Evolutionary conservation across 1,140 invertebrate genomes (phyloP).

Genomic region (Anthonomus grandis): DNA sequence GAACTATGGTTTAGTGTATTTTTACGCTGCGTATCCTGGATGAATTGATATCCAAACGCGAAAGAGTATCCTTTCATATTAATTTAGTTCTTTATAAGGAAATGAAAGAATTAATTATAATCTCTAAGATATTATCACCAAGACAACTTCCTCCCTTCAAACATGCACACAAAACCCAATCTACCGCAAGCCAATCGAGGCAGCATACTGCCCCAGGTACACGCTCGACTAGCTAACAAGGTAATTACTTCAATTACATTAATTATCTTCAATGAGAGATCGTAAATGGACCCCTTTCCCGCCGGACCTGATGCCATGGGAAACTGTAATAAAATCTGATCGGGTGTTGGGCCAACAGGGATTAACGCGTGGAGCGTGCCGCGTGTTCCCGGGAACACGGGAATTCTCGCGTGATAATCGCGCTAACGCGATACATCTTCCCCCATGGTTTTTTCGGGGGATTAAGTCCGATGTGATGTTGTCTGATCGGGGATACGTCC

Average conservation of each 20-base stretch:
- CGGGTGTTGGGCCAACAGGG: conserved; percentile 37
- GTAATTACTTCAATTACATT: conserved; percentile 31
- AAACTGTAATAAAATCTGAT: conserved; percentile 31
- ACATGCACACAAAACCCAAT: too few species aligned
- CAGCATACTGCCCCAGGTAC: too few species aligned
- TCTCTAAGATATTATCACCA: too few species aligned
- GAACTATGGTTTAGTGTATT: too few species aligned
- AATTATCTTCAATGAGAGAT: conserved; percentile 13
- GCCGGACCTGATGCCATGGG: conserved; percentile 6
- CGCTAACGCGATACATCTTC: conserved; percentile 41
- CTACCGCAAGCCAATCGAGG: too few species aligned
- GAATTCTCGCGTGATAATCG: conserved; percentile 45
- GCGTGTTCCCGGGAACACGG: conserved; percentile 29
- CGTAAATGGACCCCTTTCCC: background rate
- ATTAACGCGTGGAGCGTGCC: conserved; percentile 33
- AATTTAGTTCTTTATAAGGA: too few species aligned
- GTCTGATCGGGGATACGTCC: conserved; percentile 8
- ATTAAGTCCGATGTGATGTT: conserved; percentile 24
- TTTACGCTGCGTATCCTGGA: too few species aligned
- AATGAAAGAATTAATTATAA: too few species aligned
- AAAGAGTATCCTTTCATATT: too few species aligned
- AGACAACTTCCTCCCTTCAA: too few species aligned
- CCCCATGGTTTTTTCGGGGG: conserved; percentile 10
- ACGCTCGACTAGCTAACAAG: too few species aligned
- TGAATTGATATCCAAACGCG: too few species aligned